phyloP scores from a whole-genome alignment of 2,113 vertebrate species.

The Hemibagrus wyckioides region DNA sequence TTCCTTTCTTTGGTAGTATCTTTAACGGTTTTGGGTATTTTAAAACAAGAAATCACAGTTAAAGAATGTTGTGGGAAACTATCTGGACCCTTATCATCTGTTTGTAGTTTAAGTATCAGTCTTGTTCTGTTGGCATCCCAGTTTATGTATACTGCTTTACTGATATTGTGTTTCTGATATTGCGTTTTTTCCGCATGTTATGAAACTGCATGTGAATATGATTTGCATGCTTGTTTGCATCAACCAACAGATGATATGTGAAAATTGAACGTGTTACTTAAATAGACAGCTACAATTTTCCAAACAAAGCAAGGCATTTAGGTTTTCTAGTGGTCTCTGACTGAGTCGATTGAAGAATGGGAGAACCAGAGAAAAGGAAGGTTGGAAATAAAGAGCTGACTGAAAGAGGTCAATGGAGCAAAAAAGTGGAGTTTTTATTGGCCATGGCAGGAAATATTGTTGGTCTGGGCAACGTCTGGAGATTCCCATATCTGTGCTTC shows the following conservation, averaged over 20 bases:
- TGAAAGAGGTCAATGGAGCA: slow-evolving; percentile 39
- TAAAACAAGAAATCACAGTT: neutral
- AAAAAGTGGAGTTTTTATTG: slow-evolving; percentile 45
- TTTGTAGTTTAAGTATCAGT: neutral
- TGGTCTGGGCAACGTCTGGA: slow-evolving; percentile 34
- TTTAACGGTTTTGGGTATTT: neutral
- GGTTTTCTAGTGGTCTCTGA: neutral
- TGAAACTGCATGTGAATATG: neutral
- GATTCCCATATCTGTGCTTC: slow-evolving; percentile 34
- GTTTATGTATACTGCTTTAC: neutral
- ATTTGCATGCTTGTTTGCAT: neutral
- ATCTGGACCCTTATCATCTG: neutral
- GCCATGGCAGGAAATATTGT: slow-evolving; percentile 37
- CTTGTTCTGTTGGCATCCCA: neutral
- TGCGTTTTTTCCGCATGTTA: no score
- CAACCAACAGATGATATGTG: neutral
- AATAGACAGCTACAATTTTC: neutral
- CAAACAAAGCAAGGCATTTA: neutral
- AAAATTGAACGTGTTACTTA: neutral
- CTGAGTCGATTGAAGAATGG: slow-evolving; percentile 10
- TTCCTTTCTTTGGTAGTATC: neutral
- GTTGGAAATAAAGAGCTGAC: slow-evolving; percentile 5
- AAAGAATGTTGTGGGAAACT: neutral
- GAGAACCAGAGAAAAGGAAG: neutral
- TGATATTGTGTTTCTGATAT: neutral